Evolutionary conservation across 1,140 invertebrate species (phyloP).

Genomic region (Brachionus paranguensis): DNA sequence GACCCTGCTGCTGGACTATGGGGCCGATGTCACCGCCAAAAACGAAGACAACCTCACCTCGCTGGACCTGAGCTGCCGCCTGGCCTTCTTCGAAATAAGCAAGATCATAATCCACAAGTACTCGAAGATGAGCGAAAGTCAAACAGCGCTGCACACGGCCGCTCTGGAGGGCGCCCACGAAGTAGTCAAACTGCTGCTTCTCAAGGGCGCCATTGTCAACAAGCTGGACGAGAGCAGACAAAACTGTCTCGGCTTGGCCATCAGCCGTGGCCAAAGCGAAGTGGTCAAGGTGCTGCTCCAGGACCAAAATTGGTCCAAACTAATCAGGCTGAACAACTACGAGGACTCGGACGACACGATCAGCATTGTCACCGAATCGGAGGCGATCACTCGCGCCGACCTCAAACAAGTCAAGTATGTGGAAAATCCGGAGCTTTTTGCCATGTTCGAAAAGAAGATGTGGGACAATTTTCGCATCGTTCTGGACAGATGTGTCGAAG

Average conservation of each 20-base stretch:
- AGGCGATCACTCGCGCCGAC: neutral
- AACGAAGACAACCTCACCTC: conserved; percentile 23
- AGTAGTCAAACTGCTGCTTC: neutral
- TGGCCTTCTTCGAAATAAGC: conserved; percentile 36
- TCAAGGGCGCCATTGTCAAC: conserved; percentile 11
- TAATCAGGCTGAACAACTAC: conserved; percentile 14
- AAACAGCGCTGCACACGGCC: conserved; percentile 23
- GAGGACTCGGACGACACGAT: conserved; percentile 24
- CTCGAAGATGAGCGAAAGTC: conserved; percentile 27
- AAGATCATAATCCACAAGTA: conserved; percentile 32
- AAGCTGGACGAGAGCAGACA: conserved; percentile 20
- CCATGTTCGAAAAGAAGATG: conserved; percentile 35
- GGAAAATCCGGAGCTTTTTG: conserved; percentile 27
- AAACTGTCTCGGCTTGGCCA: conserved; percentile 33
- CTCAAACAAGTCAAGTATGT: neutral
- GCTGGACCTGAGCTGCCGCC: conserved; percentile 11
- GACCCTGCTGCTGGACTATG: conserved; percentile 26
- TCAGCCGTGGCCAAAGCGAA: conserved; percentile 23
- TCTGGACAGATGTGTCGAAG: conserved; percentile 14
- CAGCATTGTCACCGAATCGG: neutral
- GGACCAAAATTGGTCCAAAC: conserved; percentile 18
- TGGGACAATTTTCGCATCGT: conserved; percentile 32
- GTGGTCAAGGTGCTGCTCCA: conserved; percentile 14
- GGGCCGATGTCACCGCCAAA: conserved; percentile 29
- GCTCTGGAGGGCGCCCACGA: conserved; percentile 22